phyloP scores from a whole-genome alignment of 2,113 vertebrate species.

The Suncus etruscus region DNA sequence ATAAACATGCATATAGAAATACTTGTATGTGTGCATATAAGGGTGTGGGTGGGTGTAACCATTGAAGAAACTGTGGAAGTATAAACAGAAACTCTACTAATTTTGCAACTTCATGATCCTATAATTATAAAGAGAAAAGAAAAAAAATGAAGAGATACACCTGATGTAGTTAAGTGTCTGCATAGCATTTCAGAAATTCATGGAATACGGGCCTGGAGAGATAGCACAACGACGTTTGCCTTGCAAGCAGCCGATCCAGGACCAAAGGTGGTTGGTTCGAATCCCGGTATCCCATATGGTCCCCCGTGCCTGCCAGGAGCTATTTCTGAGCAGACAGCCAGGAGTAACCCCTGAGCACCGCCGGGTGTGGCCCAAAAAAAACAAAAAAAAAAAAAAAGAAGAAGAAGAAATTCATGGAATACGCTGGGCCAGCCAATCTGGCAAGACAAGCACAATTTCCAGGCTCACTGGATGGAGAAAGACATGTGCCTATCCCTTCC shows the following conservation, averaged over 20 bases:
- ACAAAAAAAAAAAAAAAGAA: too few species aligned
- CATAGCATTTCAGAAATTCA: not conserved
- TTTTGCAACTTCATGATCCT: not conserved
- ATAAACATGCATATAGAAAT: not conserved
- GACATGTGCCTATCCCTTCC: not conserved
- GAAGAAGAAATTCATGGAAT: not conserved
- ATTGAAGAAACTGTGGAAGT: not conserved
- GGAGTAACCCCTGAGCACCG: too few species aligned
- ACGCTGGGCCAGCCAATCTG: not conserved
- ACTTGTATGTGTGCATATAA: not conserved
- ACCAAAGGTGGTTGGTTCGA: too few species aligned
- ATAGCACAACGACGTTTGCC: too few species aligned
- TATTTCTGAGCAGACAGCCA: too few species aligned
- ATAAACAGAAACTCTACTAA: constrained; percentile 7
- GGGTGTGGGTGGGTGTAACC: not conserved
- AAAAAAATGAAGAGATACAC: constrained; percentile 7
- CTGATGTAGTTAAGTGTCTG: not conserved
- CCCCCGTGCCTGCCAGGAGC: too few species aligned
- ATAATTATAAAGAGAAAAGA: constrained; percentile 40
- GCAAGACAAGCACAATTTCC: not conserved
- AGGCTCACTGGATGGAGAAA: not conserved
- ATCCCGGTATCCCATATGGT: too few species aligned
- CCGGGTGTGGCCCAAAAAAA: too few species aligned
- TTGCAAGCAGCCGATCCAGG: too few species aligned
- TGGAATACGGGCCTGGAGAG: too few species aligned